phyloP scores from a whole-genome alignment of 2,888 invertebrate genomes.

The Celastrina argiolus region DNA sequence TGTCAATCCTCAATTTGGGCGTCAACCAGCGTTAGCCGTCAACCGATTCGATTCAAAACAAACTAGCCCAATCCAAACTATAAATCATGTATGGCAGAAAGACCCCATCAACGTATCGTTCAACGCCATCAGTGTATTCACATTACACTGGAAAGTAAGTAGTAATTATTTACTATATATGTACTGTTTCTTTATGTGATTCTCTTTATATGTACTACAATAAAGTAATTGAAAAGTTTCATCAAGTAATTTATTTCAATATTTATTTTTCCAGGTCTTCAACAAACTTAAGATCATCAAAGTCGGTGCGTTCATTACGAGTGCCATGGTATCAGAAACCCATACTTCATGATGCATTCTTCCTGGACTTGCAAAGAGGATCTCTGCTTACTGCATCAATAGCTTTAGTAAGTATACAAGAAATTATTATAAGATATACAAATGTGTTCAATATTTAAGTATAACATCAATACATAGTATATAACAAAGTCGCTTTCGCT shows the following conservation, averaged over 20 bases:
- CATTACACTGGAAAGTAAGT: slow-evolving; percentile 86
- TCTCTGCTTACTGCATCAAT: slow-evolving; percentile 87
- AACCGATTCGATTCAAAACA: slow-evolving; percentile 30
- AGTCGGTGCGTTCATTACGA: slow-evolving; percentile 86
- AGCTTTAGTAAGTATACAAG: slow-evolving; percentile 81
- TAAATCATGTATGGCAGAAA: slow-evolving; percentile 83
- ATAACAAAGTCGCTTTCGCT: too few species aligned
- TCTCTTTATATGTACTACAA: not conserved
- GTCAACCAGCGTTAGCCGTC: slow-evolving; percentile 35
- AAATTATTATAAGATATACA: not conserved
- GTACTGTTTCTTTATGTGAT: not conserved
- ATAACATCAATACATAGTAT: not conserved
- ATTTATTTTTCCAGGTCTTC: slow-evolving; percentile 78
- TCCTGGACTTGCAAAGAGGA: slow-evolving; percentile 90
- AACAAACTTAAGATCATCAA: slow-evolving; percentile 88
- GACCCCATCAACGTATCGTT: slow-evolving; percentile 87
- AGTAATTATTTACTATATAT: not conserved
- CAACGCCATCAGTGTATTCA: slow-evolving; percentile 92
- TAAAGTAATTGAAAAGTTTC: not conserved
- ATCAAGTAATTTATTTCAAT: too few species aligned
- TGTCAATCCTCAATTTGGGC: not conserved
- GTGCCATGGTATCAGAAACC: slow-evolving; percentile 94
- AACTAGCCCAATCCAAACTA: slow-evolving; percentile 11
- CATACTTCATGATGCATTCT: slow-evolving; percentile 86
- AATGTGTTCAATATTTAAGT: not conserved